Conservation (phyloP, 2,797 vertebrate genomes). For the Sebastes itinus region DNA sequence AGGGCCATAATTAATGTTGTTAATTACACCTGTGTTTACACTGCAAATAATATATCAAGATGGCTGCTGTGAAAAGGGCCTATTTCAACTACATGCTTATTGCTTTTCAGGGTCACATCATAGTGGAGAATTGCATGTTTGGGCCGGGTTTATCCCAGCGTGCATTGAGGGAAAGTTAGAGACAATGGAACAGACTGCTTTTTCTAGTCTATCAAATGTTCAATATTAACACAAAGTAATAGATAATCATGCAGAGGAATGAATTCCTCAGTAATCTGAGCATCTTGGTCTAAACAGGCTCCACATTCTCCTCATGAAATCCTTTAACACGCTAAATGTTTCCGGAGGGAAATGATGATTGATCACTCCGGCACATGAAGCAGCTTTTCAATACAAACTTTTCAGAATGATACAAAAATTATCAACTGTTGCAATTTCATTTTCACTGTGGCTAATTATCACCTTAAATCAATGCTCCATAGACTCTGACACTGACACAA, state of each 20-base stretch:
- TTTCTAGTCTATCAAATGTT: background rate
- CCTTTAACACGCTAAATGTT: slow-evolving; percentile 36
- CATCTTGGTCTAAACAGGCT: background rate
- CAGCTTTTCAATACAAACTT: slow-evolving; percentile 49
- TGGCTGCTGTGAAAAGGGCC: too few species aligned
- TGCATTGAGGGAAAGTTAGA: background rate
- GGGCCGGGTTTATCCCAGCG: too few species aligned
- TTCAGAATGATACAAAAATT: slow-evolving; percentile 47
- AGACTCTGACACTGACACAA: slow-evolving; percentile 68
- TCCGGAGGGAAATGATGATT: slow-evolving; percentile 46
- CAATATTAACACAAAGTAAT: background rate
- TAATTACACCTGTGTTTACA: too few species aligned
- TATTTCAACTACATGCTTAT: background rate
- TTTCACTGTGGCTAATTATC: slow-evolving; percentile 50
- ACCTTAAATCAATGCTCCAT: slow-evolving; percentile 57
- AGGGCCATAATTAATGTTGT: too few species aligned
- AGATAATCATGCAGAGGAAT: background rate
- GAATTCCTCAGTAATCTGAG: background rate
- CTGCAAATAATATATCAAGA: too few species aligned
- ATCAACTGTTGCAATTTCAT: slow-evolving; percentile 35
- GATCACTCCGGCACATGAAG: slow-evolving; percentile 28
- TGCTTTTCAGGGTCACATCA: background rate
- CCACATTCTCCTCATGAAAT: slow-evolving; percentile 14
- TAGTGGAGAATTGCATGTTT: background rate
- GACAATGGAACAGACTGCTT: background rate